These are phyloP conservation scores for Diaphora mendica DNA, from an alignment of 2,888 invertebrate genomes.

Conservation along the genomic window DNA sequence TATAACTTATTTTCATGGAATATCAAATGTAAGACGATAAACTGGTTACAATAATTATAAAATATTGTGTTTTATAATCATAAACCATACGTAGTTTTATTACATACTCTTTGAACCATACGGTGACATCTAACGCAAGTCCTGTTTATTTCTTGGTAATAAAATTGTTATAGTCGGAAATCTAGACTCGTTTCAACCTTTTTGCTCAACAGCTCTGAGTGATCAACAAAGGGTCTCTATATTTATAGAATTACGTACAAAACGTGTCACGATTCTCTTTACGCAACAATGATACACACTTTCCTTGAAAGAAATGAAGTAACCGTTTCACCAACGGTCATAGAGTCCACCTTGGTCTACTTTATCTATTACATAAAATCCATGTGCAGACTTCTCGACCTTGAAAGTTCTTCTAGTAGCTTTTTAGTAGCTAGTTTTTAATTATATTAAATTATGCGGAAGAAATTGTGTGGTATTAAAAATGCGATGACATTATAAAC, in stretches of 20 bases:
- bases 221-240: not conserved
- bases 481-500: conserved; percentile 26
- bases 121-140: not conserved
- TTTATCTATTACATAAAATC: conserved; percentile 46
- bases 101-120: no score
- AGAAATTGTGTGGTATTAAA: conserved; percentile 41
- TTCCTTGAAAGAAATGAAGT: conserved; percentile 51
- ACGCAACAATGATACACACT: conserved; percentile 50
- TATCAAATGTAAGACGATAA: not conserved
- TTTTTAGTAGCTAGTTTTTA: conserved; percentile 19
- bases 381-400: conserved; percentile 38
- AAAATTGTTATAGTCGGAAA: not conserved
- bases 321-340: conserved; percentile 42
- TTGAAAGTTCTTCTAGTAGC: conserved; percentile 27
- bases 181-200: not conserved
- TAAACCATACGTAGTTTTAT: no score
- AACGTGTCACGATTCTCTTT: conserved; percentile 29
- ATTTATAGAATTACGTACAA: conserved; percentile 14
- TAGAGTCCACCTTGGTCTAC: conserved; percentile 48
- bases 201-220: not conserved
- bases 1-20: not conserved
- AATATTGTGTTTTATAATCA: not conserved
- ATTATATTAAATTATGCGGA: conserved; percentile 39
- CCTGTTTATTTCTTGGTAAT: not conserved
- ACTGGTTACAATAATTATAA: not conserved